Evolutionary conservation across 2,113 vertebrate genomes (phyloP).

Genomic region (Chlorocebus sabaeus): DNA sequence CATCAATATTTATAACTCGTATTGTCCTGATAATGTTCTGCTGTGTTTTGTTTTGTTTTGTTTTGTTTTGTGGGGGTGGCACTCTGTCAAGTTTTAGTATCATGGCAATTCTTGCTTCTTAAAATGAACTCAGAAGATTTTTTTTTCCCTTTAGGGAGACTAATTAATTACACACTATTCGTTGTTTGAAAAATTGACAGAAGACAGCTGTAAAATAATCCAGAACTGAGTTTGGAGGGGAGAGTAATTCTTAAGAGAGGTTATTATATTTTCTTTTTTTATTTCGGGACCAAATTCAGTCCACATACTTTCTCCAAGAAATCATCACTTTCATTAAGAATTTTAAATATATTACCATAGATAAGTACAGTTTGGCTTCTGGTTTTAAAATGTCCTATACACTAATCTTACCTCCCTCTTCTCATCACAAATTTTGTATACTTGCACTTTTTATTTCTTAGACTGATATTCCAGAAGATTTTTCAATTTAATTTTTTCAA

Average conservation of each 20-base stretch:
- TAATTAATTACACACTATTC: constrained; percentile 24
- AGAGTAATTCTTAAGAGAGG: neutral
- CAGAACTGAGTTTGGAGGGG: neutral
- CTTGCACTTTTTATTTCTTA: neutral
- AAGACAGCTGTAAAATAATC: constrained; percentile 25
- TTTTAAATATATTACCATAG: neutral
- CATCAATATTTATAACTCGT: constrained; percentile 67
- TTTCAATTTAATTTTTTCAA: constrained; percentile 29
- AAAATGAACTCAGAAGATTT: constrained; percentile 42
- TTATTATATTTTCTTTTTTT: neutral
- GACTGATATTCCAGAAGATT: neutral
- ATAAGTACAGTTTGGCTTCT: neutral
- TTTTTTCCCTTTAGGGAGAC: neutral
- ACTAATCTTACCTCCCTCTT: neutral
- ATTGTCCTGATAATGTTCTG: constrained; percentile 14
- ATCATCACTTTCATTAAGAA: neutral
- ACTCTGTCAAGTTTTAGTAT: constrained; percentile 41
- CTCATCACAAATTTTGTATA: neutral
- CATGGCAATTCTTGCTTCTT: constrained; percentile 31
- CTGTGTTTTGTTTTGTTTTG: neutral
- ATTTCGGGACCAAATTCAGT: neutral
- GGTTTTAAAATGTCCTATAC: neutral
- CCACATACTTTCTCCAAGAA: neutral
- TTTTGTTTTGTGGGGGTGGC: constrained; percentile 45
- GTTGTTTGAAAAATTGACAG: neutral